Base-by-base conservation (phyloP, 2,888 invertebrate species). In the Volucella zonaria region DNA sequence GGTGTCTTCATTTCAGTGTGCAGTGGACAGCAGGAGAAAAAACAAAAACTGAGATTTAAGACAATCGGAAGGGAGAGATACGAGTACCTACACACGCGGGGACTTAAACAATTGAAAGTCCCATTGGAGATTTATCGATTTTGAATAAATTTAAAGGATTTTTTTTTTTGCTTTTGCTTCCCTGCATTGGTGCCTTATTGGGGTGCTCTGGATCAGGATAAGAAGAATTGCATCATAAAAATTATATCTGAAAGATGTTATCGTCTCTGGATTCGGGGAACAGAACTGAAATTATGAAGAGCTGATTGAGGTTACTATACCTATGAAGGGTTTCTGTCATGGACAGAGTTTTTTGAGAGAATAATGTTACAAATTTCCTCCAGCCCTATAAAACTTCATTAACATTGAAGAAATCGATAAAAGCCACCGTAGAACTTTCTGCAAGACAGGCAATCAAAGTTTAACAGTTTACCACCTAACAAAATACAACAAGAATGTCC, bases 51-150 rank as follows among this genome's bases (percentile, higher is more conserved):
- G 38, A 79, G 81, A 85, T 85, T 85, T 77, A 85, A 85, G 73
- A 85, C 85, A 85, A 81, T 85, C 81, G 68, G 40, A 40, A 62
- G 12, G 49, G 45, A 71, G 75, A 75, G 75, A 79, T 61, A 66
- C 64, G 79, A 75, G 76, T 75, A 10, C 62, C 52, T 18, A 15
- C 23, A 12, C 42, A 74, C 47, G 18, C 18, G 18, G 18, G 18
- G 18, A 23, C 6, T 6, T 31, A 31, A 82, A 86, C 86, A 86
- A 86, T 82, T 78, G 86, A 70, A 74, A 71, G 68, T 76, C 73
- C 18, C 68, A 82, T 74, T 66, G 77, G 66, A 82, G 86, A 86
- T 86, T 86, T 86, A 86, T 86, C 86, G 86, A 78, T 86, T 82
- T 86, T 74, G 77, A 78, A 82, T 75, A 71, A 76, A 79, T 83